Evolutionary conservation across 2,797 vertebrate species (phyloP).

Genomic region (Momotus momota): DNA sequence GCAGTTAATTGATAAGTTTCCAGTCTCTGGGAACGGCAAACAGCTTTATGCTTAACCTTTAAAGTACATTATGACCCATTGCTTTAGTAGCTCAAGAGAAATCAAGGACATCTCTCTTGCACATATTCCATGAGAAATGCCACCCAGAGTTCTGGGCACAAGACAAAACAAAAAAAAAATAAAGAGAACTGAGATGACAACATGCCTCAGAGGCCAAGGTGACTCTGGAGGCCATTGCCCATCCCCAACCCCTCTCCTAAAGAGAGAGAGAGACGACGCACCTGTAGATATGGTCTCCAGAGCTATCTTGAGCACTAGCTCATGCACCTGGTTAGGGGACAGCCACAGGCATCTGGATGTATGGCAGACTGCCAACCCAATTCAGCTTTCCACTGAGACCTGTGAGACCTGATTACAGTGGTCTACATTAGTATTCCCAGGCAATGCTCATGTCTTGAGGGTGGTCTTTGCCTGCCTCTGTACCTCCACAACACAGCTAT

Average conservation of each 20-base stretch:
- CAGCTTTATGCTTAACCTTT: neutral
- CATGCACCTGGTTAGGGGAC: neutral
- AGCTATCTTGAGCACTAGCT: accelerated
- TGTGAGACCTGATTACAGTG: neutral
- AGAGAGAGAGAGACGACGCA: neutral
- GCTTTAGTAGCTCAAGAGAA: neutral
- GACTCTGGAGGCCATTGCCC: neutral
- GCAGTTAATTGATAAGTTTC: neutral
- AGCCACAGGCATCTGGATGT: neutral
- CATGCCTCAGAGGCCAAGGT: neutral
- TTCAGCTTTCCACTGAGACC: neutral
- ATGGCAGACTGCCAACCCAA: neutral
- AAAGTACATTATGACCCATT: neutral
- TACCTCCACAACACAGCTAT: neutral
- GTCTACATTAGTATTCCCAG: neutral
- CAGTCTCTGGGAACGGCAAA: neutral
- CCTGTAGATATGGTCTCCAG: neutral
- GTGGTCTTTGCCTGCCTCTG: neutral
- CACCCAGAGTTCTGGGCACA: neutral
- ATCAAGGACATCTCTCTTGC: neutral
- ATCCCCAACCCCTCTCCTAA: neutral
- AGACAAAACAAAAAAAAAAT: neutral
- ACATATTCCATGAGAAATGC: neutral
- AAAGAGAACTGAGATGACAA: neutral
- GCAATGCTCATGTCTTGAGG: neutral